Conservation (phyloP, 2,888 invertebrate genomes). For the Ormyrus nitidulus region DNA sequence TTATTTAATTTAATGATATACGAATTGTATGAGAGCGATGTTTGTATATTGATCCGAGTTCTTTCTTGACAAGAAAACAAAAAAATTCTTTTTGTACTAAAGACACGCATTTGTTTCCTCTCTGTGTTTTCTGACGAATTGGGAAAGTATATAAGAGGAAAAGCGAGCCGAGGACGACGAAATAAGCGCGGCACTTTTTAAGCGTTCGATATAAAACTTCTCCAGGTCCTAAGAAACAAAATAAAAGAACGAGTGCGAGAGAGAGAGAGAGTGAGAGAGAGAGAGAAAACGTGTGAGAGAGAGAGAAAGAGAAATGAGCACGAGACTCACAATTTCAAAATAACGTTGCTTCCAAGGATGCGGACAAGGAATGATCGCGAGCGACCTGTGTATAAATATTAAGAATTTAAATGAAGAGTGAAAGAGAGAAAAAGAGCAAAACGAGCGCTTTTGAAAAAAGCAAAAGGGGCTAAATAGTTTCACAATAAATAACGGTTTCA, state of each 20-base stretch:
- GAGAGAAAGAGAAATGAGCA: constrained; percentile 25
- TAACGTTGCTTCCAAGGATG: constrained; percentile 49
- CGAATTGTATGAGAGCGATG: constrained; percentile 44
- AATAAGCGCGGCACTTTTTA: constrained; percentile 56
- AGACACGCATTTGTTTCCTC: not conserved
- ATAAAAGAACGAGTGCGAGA: constrained; percentile 42
- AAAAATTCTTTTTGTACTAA: not conserved
- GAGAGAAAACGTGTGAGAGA: constrained; percentile 6
- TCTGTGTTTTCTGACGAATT: constrained; percentile 13
- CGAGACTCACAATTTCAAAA: constrained; percentile 41
- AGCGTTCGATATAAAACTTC: constrained; percentile 61
- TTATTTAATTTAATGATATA: constrained; percentile 49
- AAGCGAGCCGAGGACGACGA: constrained; percentile 23
- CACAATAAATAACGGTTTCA: constrained; percentile 48
- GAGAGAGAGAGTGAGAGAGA: constrained; percentile 15
- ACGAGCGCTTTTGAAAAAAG: constrained; percentile 36
- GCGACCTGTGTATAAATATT: constrained; percentile 51
- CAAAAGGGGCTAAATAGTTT: constrained; percentile 36
- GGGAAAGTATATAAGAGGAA: not conserved
- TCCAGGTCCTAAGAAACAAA: constrained; percentile 59
- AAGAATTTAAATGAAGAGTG: constrained; percentile 41
- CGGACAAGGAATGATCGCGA: constrained; percentile 30
- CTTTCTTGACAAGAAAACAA: constrained; percentile 8
- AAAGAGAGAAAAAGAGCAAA: constrained; percentile 19
- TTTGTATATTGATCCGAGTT: constrained; percentile 56